Conservation (phyloP, 2,888 invertebrate genomes). For the Sceliomorpha sp. region DNA sequence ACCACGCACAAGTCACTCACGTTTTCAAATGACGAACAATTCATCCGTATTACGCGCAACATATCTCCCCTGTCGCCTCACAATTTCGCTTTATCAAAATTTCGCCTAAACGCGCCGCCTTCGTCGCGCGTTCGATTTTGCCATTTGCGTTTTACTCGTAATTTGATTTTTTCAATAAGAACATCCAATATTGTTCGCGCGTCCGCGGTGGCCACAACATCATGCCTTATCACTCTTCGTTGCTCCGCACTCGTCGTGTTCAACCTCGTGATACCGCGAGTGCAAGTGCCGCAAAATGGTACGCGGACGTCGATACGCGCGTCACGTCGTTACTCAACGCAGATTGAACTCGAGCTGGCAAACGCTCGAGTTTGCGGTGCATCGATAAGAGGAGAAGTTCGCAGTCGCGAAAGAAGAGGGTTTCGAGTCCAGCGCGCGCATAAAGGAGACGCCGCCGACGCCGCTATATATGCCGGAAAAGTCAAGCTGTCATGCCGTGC, state of each 20-base stretch:
- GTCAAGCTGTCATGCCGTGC: background rate
- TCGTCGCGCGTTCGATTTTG: too few species aligned
- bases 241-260: conserved; percentile 9
- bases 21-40: conserved; percentile 1
- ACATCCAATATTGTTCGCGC: too few species aligned
- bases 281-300: conserved; percentile 18
- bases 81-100: too few species aligned
- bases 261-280: conserved; percentile 11
- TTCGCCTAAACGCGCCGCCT: too few species aligned
- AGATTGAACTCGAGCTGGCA: conserved; percentile 31
- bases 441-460: conserved; percentile 15
- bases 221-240: background rate
- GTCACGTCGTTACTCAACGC: conserved; percentile 18
- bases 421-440: conserved; percentile 20
- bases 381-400: conserved; percentile 24
- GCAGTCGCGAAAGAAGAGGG: conserved; percentile 22
- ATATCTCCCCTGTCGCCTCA: too few species aligned
- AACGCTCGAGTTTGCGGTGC: conserved; percentile 16
- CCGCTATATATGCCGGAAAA: too few species aligned
- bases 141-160: too few species aligned
- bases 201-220: too few species aligned
- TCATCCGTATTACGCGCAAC: too few species aligned
- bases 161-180: too few species aligned
- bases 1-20: background rate
- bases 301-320: conserved; percentile 26